phyloP scores from a whole-genome alignment of 2,797 vertebrate species.

The Myotis pilosus region DNA sequence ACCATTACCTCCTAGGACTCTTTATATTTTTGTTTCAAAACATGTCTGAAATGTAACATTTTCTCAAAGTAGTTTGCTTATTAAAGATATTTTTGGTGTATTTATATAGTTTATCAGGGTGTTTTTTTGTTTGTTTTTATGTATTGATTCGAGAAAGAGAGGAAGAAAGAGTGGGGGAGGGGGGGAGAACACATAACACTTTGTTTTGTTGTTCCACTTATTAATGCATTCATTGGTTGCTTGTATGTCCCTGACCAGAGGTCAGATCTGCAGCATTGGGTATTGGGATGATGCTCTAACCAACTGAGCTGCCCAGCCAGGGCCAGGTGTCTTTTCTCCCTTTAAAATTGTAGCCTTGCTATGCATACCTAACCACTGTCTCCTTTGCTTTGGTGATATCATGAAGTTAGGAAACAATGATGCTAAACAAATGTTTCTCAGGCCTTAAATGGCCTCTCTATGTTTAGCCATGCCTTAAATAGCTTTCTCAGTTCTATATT shows the following conservation, averaged over 20 bases:
- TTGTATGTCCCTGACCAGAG: not conserved
- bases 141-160: not conserved
- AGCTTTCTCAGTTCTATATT: accelerated
- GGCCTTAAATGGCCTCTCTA: not conserved
- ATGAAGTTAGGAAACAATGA: not conserved
- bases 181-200: not conserved
- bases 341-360: not conserved
- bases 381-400: not conserved
- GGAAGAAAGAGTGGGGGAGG: not conserved
- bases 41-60: conserved; percentile 13
- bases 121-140: not conserved
- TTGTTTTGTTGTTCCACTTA: not conserved
- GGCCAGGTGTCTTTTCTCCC: not conserved
- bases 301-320: not conserved
- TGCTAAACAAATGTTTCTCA: not conserved
- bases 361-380: not conserved
- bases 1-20: not conserved
- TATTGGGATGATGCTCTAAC: not conserved
- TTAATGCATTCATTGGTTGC: not conserved
- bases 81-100: not conserved
- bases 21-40: conserved; percentile 51
- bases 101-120: not conserved
- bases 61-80: not conserved
- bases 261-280: not conserved
- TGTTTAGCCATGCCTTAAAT: conserved; percentile 30